phyloP scores from a whole-genome alignment of 2,888 invertebrate genomes.

The Pomacea canaliculata region DNA sequence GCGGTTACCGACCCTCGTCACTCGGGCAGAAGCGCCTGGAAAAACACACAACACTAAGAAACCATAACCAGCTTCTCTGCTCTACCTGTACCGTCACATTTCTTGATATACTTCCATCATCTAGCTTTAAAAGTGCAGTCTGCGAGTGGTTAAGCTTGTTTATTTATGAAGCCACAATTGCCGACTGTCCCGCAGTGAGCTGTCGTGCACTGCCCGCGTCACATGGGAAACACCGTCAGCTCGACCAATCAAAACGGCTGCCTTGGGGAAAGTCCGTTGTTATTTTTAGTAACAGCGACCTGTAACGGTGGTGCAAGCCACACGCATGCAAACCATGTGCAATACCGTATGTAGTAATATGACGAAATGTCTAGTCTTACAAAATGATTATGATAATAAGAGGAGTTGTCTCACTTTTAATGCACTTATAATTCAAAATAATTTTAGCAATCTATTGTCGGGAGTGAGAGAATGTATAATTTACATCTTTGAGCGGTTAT shows the following conservation, averaged over 20 bases:
- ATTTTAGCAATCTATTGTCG: too few species aligned
- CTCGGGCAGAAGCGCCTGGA: too few species aligned
- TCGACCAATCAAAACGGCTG: neutral
- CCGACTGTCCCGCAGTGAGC: neutral
- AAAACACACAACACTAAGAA: neutral
- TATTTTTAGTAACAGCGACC: slow-evolving; percentile 16
- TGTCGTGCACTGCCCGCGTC: neutral
- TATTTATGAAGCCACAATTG: neutral
- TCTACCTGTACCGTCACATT: slow-evolving; percentile 11
- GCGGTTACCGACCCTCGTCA: too few species aligned
- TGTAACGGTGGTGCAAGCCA: neutral
- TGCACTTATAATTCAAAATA: too few species aligned
- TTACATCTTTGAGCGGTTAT: too few species aligned
- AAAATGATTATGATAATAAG: too few species aligned
- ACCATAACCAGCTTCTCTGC: slow-evolving; percentile 2
- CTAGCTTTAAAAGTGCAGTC: too few species aligned
- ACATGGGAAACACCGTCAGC: neutral
- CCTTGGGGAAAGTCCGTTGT: neutral
- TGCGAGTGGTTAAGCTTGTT: neutral
- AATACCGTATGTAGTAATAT: neutral
- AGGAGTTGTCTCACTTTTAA: too few species aligned
- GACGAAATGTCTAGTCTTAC: too few species aligned
- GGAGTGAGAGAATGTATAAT: too few species aligned
- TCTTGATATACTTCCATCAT: neutral
- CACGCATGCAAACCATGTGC: neutral